Evolutionary conservation across 1,140 invertebrate genomes (phyloP).

Genomic region (Bombus huntii): DNA sequence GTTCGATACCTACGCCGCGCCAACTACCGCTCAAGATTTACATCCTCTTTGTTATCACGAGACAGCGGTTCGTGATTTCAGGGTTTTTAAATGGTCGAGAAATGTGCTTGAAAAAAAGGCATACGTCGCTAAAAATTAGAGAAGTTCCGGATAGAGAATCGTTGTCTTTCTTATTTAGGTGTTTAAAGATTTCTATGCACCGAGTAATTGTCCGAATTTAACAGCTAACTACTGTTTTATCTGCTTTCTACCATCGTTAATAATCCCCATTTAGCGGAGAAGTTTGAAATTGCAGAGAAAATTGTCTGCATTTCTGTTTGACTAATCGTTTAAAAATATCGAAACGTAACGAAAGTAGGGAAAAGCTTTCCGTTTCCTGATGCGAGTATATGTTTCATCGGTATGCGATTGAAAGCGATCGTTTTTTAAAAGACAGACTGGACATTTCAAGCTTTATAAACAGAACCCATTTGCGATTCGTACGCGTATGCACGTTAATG

Average conservation of each 20-base stretch:
- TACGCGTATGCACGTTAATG: background rate
- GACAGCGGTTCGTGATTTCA: background rate
- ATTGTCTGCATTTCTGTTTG: background rate
- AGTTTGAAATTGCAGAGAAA: background rate
- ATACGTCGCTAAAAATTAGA: background rate
- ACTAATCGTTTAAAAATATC: background rate
- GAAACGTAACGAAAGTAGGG: too few relatives aligned
- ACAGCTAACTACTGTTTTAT: background rate
- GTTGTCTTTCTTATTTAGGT: background rate
- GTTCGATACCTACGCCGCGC: background rate
- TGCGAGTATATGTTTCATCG: background rate
- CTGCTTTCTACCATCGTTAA: background rate
- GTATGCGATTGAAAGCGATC: background rate
- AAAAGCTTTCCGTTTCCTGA: too few relatives aligned
- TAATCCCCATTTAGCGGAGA: background rate
- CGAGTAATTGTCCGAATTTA: background rate
- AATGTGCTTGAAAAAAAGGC: background rate
- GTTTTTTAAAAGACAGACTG: background rate
- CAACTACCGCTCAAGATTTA: background rate
- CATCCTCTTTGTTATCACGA: background rate
- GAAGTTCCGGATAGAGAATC: too few relatives aligned
- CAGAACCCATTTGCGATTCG: background rate
- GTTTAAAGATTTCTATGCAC: background rate
- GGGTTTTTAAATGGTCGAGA: background rate
- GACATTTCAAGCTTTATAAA: conserved; percentile 15